Evolutionary conservation across 2,888 invertebrate species (phyloP), one percentile per base, ranked within the genome.

Genomic region (Capitulum mitella): DNA sequence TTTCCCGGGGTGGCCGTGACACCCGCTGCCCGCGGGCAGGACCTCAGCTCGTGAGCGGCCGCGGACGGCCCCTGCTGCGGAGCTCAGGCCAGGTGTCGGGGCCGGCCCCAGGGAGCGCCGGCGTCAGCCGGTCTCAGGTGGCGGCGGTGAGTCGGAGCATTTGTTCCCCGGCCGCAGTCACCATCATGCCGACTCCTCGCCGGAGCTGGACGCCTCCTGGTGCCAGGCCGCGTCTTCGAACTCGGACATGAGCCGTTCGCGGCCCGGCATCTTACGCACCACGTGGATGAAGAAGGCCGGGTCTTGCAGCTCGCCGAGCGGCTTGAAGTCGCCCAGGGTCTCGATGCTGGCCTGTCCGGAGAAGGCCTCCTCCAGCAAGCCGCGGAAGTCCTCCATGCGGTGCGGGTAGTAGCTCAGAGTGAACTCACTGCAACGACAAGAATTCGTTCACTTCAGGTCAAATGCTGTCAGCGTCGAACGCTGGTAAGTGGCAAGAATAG

Each of bases 351-450:
- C 89, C 43, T 88, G 86, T 43, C 86, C 84, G 74, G 90, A 90
- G 84, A 95, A 95, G 3, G 91, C 90, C 77, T 91, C 90, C 81
- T 88, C 87, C 80, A 95, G 85, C 87, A 94, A 92, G 46, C 87
- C 84, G 0, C 89, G 90, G 87, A 95, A 95, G 40, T 89, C 87
- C 75, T 89, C 87, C 83, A 95, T 85, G 81, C 90, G 90, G 85
- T 95, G 94, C 0, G 95, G 95, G 87, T 93, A 94, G 86, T 95
- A 95, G 48, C 94, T 94, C 48, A 95, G 87, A 1, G 95, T 90
- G 86, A 95, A 95, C 83, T 93, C 37, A 19, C 70, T 70, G 70
- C 26, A 19, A 34, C 10, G 8, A 12, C 3, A 26, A 32, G 5
- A 6, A 26, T 22, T 34, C 8, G 10, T 6, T 1, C 1, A n/a